Conservation (phyloP, 2,113 vertebrate species). For the Plestiodon gilberti region DNA sequence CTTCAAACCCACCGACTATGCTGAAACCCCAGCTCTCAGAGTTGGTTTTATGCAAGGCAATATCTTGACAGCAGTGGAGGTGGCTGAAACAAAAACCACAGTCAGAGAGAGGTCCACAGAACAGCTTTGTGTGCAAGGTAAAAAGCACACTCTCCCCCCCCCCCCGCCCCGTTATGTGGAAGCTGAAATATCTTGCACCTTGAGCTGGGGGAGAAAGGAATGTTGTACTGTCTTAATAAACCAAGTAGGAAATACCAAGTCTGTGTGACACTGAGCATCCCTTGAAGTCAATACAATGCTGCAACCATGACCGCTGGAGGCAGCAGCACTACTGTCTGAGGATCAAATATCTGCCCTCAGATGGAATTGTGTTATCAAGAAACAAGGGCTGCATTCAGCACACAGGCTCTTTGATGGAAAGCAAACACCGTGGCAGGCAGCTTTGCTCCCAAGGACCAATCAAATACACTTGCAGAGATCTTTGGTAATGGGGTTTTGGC, state of each 20-base stretch:
- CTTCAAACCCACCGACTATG: slow-evolving; percentile 93
- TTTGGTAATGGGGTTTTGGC: background rate
- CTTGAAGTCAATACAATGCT: background rate
- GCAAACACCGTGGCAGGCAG: background rate
- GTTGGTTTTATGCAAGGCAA: slow-evolving; percentile 87
- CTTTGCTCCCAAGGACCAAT: background rate
- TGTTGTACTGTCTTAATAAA: background rate
- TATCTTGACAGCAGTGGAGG: slow-evolving; percentile 92
- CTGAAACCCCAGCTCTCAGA: slow-evolving; percentile 95
- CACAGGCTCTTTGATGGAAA: rapidly evolving
- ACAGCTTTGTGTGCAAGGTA: background rate
- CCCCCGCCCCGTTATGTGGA: background rate
- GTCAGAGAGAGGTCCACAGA: background rate
- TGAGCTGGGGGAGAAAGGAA: background rate
- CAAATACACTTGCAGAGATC: background rate
- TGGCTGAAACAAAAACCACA: slow-evolving; percentile 67
- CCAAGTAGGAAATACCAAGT: background rate
- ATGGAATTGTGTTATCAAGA: rapidly evolving
- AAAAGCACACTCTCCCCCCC: rapidly evolving
- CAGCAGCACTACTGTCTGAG: background rate
- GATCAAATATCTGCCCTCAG: rapidly evolving
- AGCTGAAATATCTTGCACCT: background rate
- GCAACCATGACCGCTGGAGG: rapidly evolving
- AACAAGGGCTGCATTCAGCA: background rate
- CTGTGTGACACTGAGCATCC: background rate